These are phyloP conservation scores for Pachyuromys duprasi DNA, from an alignment of 2,797 vertebrate genomes.

Conservation along the genomic window DNA sequence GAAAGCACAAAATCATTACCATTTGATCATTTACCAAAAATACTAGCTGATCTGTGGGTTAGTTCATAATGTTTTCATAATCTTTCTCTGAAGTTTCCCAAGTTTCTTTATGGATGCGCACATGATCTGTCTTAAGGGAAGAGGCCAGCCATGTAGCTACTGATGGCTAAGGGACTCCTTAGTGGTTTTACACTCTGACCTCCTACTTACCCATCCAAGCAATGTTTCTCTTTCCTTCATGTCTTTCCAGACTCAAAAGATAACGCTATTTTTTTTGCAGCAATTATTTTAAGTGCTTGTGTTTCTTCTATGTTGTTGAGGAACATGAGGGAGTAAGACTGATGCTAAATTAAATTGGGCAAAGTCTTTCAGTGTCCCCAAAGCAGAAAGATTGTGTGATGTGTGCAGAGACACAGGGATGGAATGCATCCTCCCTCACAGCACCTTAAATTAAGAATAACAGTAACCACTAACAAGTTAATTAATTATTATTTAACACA, in stretches of 20 bases:
- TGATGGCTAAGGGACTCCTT: not conserved
- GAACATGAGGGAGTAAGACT: conserved; percentile 23
- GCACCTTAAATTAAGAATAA: conserved; percentile 27
- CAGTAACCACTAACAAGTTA: not conserved
- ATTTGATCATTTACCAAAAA: not conserved
- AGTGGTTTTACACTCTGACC: not conserved
- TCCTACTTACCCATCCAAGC: not conserved
- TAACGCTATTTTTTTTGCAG: conserved; percentile 25
- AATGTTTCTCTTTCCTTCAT: conserved; percentile 9
- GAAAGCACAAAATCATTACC: not conserved
- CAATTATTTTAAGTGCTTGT: conserved; percentile 58
- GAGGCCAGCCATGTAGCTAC: not conserved
- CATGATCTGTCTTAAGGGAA: not conserved
- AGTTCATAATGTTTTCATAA: conserved; percentile 23
- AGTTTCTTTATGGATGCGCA: not conserved
- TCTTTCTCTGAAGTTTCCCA: not conserved
- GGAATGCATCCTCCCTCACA: not conserved
- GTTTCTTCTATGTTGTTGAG: conserved; percentile 37
- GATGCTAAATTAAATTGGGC: conserved; percentile 25
- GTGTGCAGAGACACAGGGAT: not conserved
- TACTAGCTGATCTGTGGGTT: not conserved
- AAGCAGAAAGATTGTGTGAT: conserved; percentile 50
- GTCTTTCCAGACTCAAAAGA: not conserved
- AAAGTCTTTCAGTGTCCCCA: not conserved
- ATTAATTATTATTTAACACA: conserved; percentile 10